Conservation (phyloP, 2,797 vertebrate genomes). For the Poeciliopsis infans region DNA sequence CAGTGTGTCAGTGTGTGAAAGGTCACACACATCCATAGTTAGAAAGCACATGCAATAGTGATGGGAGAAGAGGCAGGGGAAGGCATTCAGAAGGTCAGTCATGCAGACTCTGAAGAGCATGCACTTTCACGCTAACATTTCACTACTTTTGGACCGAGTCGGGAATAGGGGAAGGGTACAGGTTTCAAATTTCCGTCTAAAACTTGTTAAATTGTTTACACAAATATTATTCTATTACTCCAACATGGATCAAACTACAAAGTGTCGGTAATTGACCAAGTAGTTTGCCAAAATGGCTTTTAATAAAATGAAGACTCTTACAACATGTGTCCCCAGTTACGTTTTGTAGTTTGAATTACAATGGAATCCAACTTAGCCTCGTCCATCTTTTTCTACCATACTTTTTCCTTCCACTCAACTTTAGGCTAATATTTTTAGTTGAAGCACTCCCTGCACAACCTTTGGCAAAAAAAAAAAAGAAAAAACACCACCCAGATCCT, state of each 20-base stretch:
- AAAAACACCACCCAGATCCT: not conserved
- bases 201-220: not conserved
- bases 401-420: not conserved
- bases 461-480: too few relatives aligned
- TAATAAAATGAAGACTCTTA: not conserved
- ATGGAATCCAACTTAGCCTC: not conserved
- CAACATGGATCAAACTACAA: not conserved
- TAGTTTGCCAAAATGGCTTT: not conserved
- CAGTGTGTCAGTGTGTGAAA: conserved; percentile 70
- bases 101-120: not conserved
- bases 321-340: not conserved
- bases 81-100: conserved; percentile 38
- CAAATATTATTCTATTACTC: not conserved
- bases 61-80: not conserved
- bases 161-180: not conserved
- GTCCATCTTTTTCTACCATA: not conserved
- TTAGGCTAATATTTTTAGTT: not conserved
- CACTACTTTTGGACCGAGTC: not conserved
- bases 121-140: not conserved
- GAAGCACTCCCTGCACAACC: not conserved
- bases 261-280: not conserved
- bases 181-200: not conserved
- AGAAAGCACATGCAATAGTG: not conserved
- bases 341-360: too few relatives aligned
- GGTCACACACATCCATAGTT: conserved; percentile 45